phyloP scores from a whole-genome alignment of 2,113 vertebrate species.

The Pungitius pungitius region DNA sequence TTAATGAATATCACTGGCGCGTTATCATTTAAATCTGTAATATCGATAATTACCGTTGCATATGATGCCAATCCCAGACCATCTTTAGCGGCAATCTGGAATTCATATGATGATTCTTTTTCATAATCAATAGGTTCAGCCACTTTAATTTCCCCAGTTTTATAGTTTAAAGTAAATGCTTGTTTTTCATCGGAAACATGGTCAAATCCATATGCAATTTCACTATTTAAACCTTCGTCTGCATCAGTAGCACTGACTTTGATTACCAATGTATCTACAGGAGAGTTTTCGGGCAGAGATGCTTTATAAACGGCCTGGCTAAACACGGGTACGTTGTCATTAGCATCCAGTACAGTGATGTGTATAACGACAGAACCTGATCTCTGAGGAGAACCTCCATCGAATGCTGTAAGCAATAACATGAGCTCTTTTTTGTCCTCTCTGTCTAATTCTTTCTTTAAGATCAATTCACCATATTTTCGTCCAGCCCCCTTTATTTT shows the following conservation, averaged over 20 bases:
- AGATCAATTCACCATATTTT: constrained; percentile 68
- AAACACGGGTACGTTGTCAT: constrained; percentile 76
- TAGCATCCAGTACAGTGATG: constrained; percentile 70
- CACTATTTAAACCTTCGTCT: constrained; percentile 76
- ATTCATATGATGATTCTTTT: neutral
- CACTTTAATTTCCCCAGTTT: neutral
- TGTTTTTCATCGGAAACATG: constrained; percentile 64
- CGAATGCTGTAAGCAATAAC: constrained; percentile 60
- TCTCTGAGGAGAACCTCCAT: constrained; percentile 71
- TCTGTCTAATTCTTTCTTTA: constrained; percentile 67
- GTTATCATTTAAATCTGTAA: neutral
- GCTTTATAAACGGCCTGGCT: constrained; percentile 60
- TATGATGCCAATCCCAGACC: neutral
- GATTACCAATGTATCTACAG: constrained; percentile 48
- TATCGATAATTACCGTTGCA: constrained; percentile 52
- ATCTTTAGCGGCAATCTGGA: neutral
- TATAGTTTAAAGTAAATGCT: constrained; percentile 47
- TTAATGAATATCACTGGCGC: constrained; percentile 71
- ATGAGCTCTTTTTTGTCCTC: constrained; percentile 20
- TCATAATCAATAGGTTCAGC: neutral
- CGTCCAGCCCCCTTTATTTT: constrained; percentile 64
- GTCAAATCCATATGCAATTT: constrained; percentile 76
- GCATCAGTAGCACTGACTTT: constrained; percentile 77
- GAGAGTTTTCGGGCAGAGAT: constrained; percentile 62
- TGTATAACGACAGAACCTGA: constrained; percentile 66